Evolutionary conservation across 64 coral and sea anemone species (phyloP).

Genomic region (Dendronephthya gigantea): DNA sequence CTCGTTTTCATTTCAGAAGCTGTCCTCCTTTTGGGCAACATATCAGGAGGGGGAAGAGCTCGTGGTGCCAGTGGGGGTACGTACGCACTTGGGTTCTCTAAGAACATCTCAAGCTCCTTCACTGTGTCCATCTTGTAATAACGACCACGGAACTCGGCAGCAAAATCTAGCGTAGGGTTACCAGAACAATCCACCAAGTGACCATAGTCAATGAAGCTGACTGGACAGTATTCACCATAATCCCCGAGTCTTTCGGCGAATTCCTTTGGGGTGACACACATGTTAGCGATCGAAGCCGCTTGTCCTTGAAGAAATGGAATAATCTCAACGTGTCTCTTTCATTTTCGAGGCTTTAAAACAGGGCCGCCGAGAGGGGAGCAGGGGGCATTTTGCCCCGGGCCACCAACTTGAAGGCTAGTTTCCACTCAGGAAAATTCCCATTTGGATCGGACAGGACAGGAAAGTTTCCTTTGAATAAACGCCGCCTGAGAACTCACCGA

Average conservation of each 20-base stretch:
- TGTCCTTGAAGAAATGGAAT: conserved; percentile 44
- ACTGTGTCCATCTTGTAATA: conserved; percentile 88
- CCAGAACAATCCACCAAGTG: conserved; percentile 88
- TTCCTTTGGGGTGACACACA: conserved; percentile 81
- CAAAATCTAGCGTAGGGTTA: conserved; percentile 58
- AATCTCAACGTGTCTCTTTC: background rate
- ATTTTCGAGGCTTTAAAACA: too few species aligned
- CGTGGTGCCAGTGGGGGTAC: conserved; percentile 68
- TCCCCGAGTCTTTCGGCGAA: conserved; percentile 62
- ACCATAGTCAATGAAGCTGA: conserved; percentile 73
- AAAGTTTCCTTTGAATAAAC: too few species aligned
- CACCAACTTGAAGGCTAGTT: too few species aligned
- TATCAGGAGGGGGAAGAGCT: conserved; percentile 54
- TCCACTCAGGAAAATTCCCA: too few species aligned
- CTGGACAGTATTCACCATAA: conserved; percentile 82
- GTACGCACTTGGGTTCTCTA: conserved; percentile 59
- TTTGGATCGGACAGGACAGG: too few species aligned
- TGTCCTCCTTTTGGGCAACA: conserved; percentile 54
- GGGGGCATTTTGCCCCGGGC: too few species aligned
- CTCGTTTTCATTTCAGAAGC: conserved; percentile 66
- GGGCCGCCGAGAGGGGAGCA: too few species aligned
- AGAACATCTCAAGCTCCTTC: conserved; percentile 60
- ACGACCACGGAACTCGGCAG: conserved; percentile 82
- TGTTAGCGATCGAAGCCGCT: conserved; percentile 70
- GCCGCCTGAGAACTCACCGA: too few species aligned